Base-by-base conservation (phyloP, 2,888 invertebrate species). In the Desoria tigrina region DNA sequence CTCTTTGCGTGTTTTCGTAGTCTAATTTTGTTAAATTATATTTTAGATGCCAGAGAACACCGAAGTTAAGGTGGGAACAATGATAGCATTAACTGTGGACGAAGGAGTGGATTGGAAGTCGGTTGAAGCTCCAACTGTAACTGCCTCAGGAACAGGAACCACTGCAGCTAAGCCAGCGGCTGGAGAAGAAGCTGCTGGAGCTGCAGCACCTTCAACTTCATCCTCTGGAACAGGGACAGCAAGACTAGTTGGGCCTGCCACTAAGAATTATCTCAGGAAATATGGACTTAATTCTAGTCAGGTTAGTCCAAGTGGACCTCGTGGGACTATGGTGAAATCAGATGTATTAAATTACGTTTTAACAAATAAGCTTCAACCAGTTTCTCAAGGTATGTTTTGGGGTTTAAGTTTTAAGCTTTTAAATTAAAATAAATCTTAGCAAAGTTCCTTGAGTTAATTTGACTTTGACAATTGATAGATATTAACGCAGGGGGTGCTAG, bases 81-180 rank as follows among this genome's bases (percentile, higher is more conserved):
- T 85, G 65, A 87, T 87, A 66, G 87, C 84, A 14, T 77, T 87
- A 28, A 81, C 85, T 68, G 86, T 85, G 4, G 84, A 83, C 16
- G 81, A 82, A 70, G 86, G 84, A 1, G 85, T 86, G 75, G 86
- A 87, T 77, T 86, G 86, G 86, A 82, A 85, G 78, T 80, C 81
- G 66, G 82, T 84, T 1, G 80, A 81, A 77, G 69, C 79, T 53
- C 80, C 81, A 16, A 60, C 70, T 32, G 54, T 70, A 18, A 18
- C 72, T n/a, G 32, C 32, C 11, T n/a, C n/a, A n/a, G n/a, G n/a
- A n/a, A n/a, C n/a, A n/a, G 32, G 32, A 32, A 7, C 32, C 11
- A 4, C 4, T 32, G 32, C 6, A 32, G 62, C 63, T 23, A 7
- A 11, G 16, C 26, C 53, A 21, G 7, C 53, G 11, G 16, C 23